Percentiles rank a stretch among this genome's conserved stretches.
Evolutionary conservation across 2,888 invertebrate species (phyloP).

Genomic region (Matsumyia berberina): DNA sequence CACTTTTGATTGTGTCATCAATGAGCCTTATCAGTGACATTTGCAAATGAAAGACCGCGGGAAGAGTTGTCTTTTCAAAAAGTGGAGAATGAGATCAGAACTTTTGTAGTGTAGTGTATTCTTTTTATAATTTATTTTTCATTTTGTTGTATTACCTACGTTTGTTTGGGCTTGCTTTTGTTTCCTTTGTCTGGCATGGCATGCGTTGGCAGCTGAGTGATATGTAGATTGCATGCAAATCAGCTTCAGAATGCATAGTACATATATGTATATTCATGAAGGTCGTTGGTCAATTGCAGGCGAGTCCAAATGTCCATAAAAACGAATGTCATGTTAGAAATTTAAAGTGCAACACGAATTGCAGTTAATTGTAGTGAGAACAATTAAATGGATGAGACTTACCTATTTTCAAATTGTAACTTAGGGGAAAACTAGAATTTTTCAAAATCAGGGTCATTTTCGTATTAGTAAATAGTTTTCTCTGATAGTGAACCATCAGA

Average conservation of each 20-base stretch:
- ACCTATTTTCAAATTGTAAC: no score
- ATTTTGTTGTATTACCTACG: background rate
- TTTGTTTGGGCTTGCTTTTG: background rate
- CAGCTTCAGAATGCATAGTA: background rate
- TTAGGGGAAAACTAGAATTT: no score
- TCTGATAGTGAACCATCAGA: no score
- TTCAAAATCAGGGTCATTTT: no score
- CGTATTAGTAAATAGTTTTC: no score
- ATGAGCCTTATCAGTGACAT: conserved; percentile 8
- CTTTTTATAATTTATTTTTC: no score
- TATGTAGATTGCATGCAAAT: conserved; percentile 2
- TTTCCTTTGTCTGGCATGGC: background rate
- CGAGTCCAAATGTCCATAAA: background rate
- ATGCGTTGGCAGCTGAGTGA: background rate
- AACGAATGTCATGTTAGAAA: background rate
- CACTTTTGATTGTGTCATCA: conserved; percentile 18
- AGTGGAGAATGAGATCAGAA: conserved; percentile 1
- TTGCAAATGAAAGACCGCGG: conserved; percentile 6
- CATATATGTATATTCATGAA: background rate
- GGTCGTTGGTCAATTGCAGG: background rate
- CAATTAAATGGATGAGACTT: no score
- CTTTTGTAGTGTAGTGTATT: no score
- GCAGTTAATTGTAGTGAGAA: no score
- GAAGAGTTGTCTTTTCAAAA: conserved; percentile 3
- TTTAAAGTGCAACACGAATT: background rate